phyloP scores from a whole-genome alignment of 2,113 vertebrate genomes.

The Myanophis thanlyinensis region DNA sequence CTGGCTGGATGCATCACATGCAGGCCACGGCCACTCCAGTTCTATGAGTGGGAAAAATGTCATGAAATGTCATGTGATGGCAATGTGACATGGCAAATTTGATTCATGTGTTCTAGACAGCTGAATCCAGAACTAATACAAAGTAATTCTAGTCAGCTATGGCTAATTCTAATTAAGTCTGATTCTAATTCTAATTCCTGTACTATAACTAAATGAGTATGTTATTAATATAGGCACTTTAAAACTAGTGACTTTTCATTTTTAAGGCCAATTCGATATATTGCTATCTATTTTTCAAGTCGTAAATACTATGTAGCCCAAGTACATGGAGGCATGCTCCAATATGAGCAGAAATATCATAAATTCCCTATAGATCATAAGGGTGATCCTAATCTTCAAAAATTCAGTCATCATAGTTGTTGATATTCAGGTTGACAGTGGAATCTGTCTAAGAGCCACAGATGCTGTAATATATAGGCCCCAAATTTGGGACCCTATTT shows the following conservation, averaged over 20 bases:
- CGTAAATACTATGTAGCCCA: not conserved
- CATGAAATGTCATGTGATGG: no score
- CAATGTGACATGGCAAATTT: no score
- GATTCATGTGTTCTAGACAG: not conserved
- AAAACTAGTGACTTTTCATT: not conserved
- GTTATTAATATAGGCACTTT: not conserved
- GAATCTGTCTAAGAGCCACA: not conserved
- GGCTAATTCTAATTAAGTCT: not conserved
- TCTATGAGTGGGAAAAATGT: no score
- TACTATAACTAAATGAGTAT: not conserved
- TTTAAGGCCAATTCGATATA: not conserved
- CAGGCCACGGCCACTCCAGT: no score
- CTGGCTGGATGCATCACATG: no score
- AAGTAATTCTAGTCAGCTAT: not conserved
- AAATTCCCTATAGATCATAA: not conserved
- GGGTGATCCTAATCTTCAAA: not conserved
- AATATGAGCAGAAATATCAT: not conserved
- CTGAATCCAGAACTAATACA: not conserved
- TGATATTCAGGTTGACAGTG: not conserved
- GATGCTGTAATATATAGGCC: not conserved
- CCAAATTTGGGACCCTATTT: not conserved
- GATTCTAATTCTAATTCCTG: not conserved
- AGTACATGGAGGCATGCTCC: not conserved
- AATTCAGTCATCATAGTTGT: not conserved
- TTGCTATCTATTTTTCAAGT: not conserved